phyloP scores from a whole-genome alignment of 1,140 invertebrate species.

The Hylyphantes graminicola region DNA sequence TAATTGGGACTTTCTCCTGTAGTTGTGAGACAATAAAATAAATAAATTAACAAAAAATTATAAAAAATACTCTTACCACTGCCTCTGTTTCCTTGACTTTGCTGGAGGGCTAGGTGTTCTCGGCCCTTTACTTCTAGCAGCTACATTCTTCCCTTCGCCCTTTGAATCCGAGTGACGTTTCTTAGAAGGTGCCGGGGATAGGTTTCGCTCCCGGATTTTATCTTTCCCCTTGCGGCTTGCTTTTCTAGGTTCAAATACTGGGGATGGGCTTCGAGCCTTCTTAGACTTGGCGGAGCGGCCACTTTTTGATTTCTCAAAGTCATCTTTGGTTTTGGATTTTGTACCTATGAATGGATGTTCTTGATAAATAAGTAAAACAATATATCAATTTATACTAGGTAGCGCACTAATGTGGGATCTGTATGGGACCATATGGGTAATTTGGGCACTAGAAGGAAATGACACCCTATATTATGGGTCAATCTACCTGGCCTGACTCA shows the following conservation, averaged over 20 bases:
- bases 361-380: no score
- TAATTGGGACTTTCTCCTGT: no score
- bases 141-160: constrained; percentile 1
- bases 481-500: no score
- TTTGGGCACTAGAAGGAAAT: no score
- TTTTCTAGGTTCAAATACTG: constrained; percentile 8
- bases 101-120: constrained; percentile 57
- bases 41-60: no score
- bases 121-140: constrained; percentile 48
- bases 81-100: constrained; percentile 38
- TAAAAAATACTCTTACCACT: no score
- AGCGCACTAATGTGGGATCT: no score
- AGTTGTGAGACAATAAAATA: no score
- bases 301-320: constrained; percentile 50
- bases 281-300: constrained; percentile 24
- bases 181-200: constrained; percentile 28
- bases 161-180: constrained; percentile 2
- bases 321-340: constrained; percentile 21
- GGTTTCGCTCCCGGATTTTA: constrained; percentile 25
- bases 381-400: no score
- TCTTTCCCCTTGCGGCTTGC: constrained; percentile 14
- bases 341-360: not conserved
- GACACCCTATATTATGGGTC: no score
- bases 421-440: no score
- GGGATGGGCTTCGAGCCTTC: constrained; percentile 29